A percentile compares a stretch with the other conserved stretches of the same genome.
phyloP scores from a whole-genome alignment of 2,113 vertebrate species.

The Ophiodon elongatus region DNA sequence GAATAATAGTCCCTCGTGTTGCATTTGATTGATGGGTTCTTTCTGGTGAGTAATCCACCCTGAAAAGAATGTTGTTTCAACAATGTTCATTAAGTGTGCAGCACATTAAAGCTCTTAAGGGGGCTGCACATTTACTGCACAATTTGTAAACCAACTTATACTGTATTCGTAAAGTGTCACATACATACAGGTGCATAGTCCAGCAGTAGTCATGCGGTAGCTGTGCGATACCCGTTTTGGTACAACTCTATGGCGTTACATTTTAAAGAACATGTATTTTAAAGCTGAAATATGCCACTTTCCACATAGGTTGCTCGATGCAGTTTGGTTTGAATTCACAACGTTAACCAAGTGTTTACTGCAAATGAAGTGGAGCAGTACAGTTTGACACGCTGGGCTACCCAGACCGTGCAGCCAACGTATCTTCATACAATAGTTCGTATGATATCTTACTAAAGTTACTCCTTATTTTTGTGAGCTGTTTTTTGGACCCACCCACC shows the following conservation, averaged over 20 bases:
- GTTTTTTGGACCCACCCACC: too few relatives aligned
- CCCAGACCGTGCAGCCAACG: too few relatives aligned
- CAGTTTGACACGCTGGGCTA: too few relatives aligned
- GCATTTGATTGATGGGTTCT: constrained; percentile 52
- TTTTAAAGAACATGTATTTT: neutral
- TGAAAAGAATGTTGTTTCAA: constrained; percentile 29
- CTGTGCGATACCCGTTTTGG: neutral
- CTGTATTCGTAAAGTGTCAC: too few relatives aligned
- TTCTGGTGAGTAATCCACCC: constrained; percentile 32
- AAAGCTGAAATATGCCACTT: neutral
- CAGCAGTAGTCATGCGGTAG: neutral
- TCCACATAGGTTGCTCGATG: too few relatives aligned
- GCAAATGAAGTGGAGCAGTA: too few relatives aligned
- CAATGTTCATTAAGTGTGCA: constrained; percentile 27
- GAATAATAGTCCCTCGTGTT: constrained; percentile 42
- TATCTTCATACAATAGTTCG: too few relatives aligned
- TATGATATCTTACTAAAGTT: too few relatives aligned
- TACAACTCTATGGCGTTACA: neutral
- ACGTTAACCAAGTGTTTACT: too few relatives aligned
- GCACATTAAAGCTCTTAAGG: constrained; percentile 33
- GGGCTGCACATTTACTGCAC: neutral
- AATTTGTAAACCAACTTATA: too few relatives aligned
- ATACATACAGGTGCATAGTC: neutral
- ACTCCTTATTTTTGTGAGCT: too few relatives aligned
- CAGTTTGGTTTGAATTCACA: too few relatives aligned